Conservation (phyloP, 2,888 invertebrate species). For the Folsomia candida region DNA sequence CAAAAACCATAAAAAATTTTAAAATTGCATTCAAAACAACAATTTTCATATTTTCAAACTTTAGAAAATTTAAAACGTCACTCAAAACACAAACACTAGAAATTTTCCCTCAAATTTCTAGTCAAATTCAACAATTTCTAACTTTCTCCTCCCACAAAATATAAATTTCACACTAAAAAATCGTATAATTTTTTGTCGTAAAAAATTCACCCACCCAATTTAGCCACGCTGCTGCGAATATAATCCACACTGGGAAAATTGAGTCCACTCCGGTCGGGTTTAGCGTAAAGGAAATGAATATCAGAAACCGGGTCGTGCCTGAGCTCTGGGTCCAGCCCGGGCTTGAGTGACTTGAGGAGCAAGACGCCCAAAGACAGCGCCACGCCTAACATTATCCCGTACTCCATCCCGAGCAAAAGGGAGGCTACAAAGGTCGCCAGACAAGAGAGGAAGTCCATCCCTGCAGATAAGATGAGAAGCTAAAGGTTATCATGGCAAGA, state of each 20-base stretch:
- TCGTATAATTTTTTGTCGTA: too few species aligned
- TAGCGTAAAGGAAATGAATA: slow-evolving; percentile 25
- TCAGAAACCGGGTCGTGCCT: slow-evolving; percentile 57
- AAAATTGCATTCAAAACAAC: too few species aligned
- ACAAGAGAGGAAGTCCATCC: slow-evolving; percentile 80
- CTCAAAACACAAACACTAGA: too few species aligned
- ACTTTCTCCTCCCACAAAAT: too few species aligned
- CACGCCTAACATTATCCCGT: slow-evolving; percentile 80
- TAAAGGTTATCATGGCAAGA: too few species aligned
- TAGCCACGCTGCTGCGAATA: slow-evolving; percentile 29
- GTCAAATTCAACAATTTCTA: too few species aligned
- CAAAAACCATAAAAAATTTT: too few species aligned
- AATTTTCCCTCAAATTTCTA: too few species aligned
- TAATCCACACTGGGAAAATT: slow-evolving; percentile 42
- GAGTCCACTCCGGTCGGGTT: slow-evolving; percentile 29
- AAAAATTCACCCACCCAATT: slow-evolving; percentile 3
- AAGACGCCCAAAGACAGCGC: slow-evolving; percentile 77
- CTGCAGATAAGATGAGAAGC: slow-evolving; percentile 60
- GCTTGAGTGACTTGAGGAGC: slow-evolving; percentile 79
- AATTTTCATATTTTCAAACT: too few species aligned
- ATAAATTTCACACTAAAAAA: too few species aligned
- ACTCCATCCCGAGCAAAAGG: slow-evolving; percentile 75
- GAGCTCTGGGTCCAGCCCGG: slow-evolving; percentile 75
- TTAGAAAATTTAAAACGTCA: too few species aligned
- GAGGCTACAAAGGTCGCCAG: slow-evolving; percentile 80